Evolutionary conservation across 2,888 invertebrate genomes (phyloP).

Genomic region (Apotomis turbidana): DNA sequence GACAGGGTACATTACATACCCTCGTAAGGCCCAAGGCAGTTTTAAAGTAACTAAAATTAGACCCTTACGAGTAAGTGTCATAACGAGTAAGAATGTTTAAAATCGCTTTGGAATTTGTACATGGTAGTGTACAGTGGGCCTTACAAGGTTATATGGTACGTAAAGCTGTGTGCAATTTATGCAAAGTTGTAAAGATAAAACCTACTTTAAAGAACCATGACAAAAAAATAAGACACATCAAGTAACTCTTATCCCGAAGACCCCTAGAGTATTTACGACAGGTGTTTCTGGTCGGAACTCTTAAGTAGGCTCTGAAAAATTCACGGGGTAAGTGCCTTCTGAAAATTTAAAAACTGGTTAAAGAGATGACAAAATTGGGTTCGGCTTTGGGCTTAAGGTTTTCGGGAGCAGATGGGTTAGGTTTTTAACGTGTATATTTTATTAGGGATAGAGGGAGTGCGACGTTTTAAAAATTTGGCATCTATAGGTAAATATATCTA

Average conservation of each 20-base stretch:
- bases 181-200: too few species aligned
- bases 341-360: conserved; percentile 57
- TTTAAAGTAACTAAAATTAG: too few species aligned
- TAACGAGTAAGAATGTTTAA: too few species aligned
- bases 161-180: too few species aligned
- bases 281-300: conserved; percentile 54
- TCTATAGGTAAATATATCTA: neutral
- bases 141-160: too few species aligned
- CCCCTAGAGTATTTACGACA: conserved; percentile 56
- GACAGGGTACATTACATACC: too few species aligned
- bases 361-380: conserved; percentile 35
- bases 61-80: too few species aligned
- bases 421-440: conserved; percentile 4
- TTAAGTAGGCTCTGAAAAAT: conserved; percentile 67
- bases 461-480: neutral
- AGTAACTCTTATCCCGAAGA: neutral
- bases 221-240: conserved; percentile 11
- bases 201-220: too few species aligned
- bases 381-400: conserved; percentile 7
- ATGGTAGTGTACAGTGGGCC: too few species aligned
- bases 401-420: neutral
- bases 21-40: too few species aligned
- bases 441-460: neutral
- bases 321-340: conserved; percentile 62
- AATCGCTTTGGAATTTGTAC: too few species aligned